phyloP scores from a whole-genome alignment of 2,888 invertebrate species.

The Agonopterix heracliana region DNA sequence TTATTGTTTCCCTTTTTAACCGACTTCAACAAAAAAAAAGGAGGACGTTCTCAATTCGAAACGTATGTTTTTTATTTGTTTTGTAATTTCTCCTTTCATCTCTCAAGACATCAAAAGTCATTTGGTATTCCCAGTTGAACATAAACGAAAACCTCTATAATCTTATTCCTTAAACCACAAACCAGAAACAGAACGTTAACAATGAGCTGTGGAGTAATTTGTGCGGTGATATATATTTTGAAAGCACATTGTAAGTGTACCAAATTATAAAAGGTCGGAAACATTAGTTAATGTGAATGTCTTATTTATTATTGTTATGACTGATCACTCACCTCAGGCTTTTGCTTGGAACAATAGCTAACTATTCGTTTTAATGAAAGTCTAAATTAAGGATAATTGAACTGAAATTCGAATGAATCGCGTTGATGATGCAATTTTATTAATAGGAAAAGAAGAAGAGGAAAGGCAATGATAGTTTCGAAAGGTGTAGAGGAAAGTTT shows the following conservation, averaged over 20 bases:
- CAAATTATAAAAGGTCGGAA: conserved; percentile 52
- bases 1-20: too few relatives aligned
- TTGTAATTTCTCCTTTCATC: too few relatives aligned
- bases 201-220: conserved; percentile 60
- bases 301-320: conserved; percentile 42
- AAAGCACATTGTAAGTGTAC: conserved; percentile 60
- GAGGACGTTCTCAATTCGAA: too few relatives aligned
- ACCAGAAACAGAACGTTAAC: conserved; percentile 43
- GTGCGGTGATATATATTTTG: conserved; percentile 62
- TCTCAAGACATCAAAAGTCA: too few relatives aligned
- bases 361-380: neutral
- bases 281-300: conserved; percentile 62
- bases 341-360: conserved; percentile 1
- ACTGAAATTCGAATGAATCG: too few relatives aligned
- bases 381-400: too few relatives aligned
- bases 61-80: too few relatives aligned
- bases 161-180: conserved; percentile 27
- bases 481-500: too few relatives aligned
- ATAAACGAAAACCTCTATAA: neutral
- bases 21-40: too few relatives aligned
- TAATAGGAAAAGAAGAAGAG: too few relatives aligned
- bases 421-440: too few relatives aligned
- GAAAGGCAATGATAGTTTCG: too few relatives aligned
- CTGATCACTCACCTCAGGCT: conserved; percentile 25
- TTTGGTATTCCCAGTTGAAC: neutral